Base-by-base conservation (phyloP, 2,888 invertebrate species). In the Chrysopilus asiliformis region DNA sequence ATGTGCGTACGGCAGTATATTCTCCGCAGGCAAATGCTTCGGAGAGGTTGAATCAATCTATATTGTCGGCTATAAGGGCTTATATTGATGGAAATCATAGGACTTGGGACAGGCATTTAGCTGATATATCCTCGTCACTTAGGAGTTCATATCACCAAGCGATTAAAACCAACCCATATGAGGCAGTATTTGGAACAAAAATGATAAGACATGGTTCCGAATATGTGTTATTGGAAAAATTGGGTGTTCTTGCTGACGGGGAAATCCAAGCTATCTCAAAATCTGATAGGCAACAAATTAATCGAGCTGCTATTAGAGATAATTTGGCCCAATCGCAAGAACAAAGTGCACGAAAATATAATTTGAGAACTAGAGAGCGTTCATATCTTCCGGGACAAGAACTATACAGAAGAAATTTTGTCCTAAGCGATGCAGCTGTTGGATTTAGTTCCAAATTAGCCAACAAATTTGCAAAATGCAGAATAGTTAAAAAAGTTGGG, bases 1-100 rank as follows among this genome's bases (percentile, higher is more conserved):
- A 49, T 5, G n/a, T 34, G 2, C 46, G 40, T 13, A 52, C 45
- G 16, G 42, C 47, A 2, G 28, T 36, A 10, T 55, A 57, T 38
- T 49, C 52, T 13, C 53, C 57, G 0, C 56, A 57, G 43, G 40
- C 43, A 2, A 56, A 57, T 36, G 51, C 53, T 6, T 47, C 49
- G 0, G 55, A 55, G 37, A 39, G 53, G 2, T 43, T 49, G 0
- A 56, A 56, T 38, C 34, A 49, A 14, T 49, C 49, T 0, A 36
- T 57, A 4, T 48, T 48, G 8, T 48, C 49, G 3, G 49, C 48
- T 36, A 47, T 55, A 5, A 29, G 51, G 10, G 42, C 49, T 1
- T 53, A 46, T 33, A 38, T 50, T 9, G 28, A 20, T 2, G 36
- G 41, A 12, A 38, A 46, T 14, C 48, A 49, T 28, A 30, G 38